phyloP scores from a whole-genome alignment of 2,797 vertebrate species.

The Schizopygopsis pylzovi region DNA sequence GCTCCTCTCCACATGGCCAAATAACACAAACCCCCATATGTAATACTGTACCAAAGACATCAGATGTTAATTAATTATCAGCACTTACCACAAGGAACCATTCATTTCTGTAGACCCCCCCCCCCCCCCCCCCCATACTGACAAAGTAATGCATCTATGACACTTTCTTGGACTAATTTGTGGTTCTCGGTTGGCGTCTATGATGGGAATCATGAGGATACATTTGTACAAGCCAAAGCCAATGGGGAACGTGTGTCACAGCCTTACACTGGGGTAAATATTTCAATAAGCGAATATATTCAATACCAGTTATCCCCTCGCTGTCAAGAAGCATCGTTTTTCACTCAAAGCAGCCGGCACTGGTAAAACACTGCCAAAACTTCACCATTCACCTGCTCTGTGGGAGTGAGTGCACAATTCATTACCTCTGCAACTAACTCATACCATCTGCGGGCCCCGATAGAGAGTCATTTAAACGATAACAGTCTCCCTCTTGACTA shows the following conservation, averaged over 20 bases:
- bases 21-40: slow-evolving; percentile 70
- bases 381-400: slow-evolving; percentile 47
- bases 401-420: slow-evolving; percentile 38
- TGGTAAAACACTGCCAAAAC: slow-evolving; percentile 8
- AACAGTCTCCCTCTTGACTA: slow-evolving; percentile 77
- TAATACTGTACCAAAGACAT: slow-evolving; percentile 59
- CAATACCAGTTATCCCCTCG: slow-evolving; percentile 49
- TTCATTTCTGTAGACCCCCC: slow-evolving; percentile 67
- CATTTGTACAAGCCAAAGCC: slow-evolving; percentile 71
- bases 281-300: slow-evolving; percentile 62
- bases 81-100: slow-evolving; percentile 68
- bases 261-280: slow-evolving; percentile 61
- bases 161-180: slow-evolving; percentile 57
- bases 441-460: slow-evolving; percentile 56
- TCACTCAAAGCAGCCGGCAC: slow-evolving; percentile 21
- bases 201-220: slow-evolving; percentile 67
- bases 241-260: slow-evolving; percentile 60
- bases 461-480: slow-evolving; percentile 75
- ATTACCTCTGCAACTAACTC: slow-evolving; percentile 48
- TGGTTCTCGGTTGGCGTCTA: slow-evolving; percentile 61
- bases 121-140: slow-evolving; percentile 45
- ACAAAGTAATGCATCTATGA: slow-evolving; percentile 65
- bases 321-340: slow-evolving; percentile 22
- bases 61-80: slow-evolving; percentile 75
- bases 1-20: slow-evolving; percentile 67